Base-by-base conservation (phyloP, 1,140 invertebrate genomes). In the Anastatus disparis region DNA sequence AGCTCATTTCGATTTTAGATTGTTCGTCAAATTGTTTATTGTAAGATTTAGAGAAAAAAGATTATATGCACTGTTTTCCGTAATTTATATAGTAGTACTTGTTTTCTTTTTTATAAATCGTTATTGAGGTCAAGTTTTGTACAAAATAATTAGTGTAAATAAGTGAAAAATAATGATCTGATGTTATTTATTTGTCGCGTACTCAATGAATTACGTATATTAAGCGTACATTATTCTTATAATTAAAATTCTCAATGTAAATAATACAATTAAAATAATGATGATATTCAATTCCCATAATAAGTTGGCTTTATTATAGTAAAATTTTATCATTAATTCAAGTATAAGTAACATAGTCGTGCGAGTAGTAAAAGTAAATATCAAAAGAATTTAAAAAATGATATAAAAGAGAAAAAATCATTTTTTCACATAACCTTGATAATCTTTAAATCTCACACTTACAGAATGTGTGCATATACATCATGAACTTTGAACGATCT, bases 401-500 rank as follows among this genome's bases (percentile, higher is more conserved):
- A 35, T 10, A 42, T 55, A 46, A 67, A 55, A 62, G 52, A 15
- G 42, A 46, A 58, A 70, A 55, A 55, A 13, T 55, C 52, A 55
- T 58, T 58, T 58, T 56, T 58, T 58, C 35, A 58, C 31, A 15
- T 6, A 40, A 58, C 55, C 10, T 4, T 65, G 67, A 65, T 58
- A 68, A 46, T 55, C 53, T 42, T 13, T 3, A 68, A 58, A 50
- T 31, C n/a, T 56, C n/a, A 22, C 44, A 44, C 53, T 40, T n/a
- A 26, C 35, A 50, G 46, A 26, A 24, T 53, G 50, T 40, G 38
- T 24, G 35, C 27, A 44, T 24, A 53, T 35, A 70, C 44, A 40
- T 40, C n/a, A 62, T 46, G 61, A 71, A 61, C 59, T 74, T 31
- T 55, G 24, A 58, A 58, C 22, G 55, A 58, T 58, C 24, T 58